Base-by-base conservation (phyloP, 2,113 vertebrate species). In the Macroglossus sobrinus region DNA sequence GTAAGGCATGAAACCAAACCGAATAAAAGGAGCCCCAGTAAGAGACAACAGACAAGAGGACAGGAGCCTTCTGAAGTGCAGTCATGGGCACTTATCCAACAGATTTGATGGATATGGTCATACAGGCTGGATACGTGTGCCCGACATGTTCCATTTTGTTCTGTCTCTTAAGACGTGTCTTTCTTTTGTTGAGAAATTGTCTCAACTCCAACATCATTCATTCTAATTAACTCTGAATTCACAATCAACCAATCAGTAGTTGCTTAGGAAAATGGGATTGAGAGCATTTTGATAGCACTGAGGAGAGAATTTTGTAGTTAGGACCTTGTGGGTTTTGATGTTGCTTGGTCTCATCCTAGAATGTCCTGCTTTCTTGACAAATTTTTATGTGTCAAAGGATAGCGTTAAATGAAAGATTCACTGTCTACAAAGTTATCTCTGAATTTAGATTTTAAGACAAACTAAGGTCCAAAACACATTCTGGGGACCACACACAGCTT, bases 401-500 rank as follows among this genome's bases (percentile, higher is more conserved):
- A 63, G 50, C 66, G 28, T 43, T 33, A 59, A 95, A 43, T 53
- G 47, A 26, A 66, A 95, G 9, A 8, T 63, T 84, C 10, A 10
- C 13, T 82, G 2, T 26, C 24, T 59, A 94, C 10, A 71, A 66
- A 86, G 18, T 68, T 18, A 78, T 79, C 35, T 81, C 55, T 11
- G 21, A 94, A 50, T 94, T 86, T 53, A 92, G 15, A 38, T 78
- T 63, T 89, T 66, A 90, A 47, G 79, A 72, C 4, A 90, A 94
- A 78, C 16, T 50, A n/a, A 92, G 7, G 9, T 72, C 81, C 45
- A 92, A 50, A 81, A 78, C 28, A 43, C 43, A 92, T 66, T 75
- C 50, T 50, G n/a, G 28, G 30, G 11, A 71, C 15, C 2, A 84
- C 4, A 11, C 8, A 28, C 30, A 11, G 7, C 69, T 72, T 66